Evolutionary conservation across 2,888 invertebrate genomes (phyloP).

Genomic region (Ecdyonurus torrentis): DNA sequence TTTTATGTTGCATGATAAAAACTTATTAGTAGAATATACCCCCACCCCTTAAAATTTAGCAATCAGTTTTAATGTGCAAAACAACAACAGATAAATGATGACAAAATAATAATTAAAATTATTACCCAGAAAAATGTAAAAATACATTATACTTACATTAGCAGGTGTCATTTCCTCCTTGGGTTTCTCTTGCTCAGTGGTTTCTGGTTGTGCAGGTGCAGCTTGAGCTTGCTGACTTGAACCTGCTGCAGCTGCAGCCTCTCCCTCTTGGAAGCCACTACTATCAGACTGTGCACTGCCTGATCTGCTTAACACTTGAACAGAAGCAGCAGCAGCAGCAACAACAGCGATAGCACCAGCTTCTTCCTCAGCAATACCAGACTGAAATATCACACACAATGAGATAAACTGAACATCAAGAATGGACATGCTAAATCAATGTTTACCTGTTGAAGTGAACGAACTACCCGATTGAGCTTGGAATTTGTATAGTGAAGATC

Average conservation of each 20-base stretch:
- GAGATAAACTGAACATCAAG: too few relatives aligned
- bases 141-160: background rate
- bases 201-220: background rate
- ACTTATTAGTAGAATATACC: too few relatives aligned
- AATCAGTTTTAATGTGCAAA: too few relatives aligned
- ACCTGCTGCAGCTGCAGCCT: background rate
- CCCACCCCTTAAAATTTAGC: too few relatives aligned
- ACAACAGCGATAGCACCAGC: too few relatives aligned
- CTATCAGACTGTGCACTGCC: slow-evolving; percentile 9
- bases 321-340: background rate
- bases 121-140: too few relatives aligned
- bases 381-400: too few relatives aligned
- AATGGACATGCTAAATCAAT: too few relatives aligned
- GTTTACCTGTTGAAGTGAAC: too few relatives aligned
- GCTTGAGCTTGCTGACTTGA: background rate
- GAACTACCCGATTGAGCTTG: too few relatives aligned
- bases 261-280: slow-evolving; percentile 8
- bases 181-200: background rate
- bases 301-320: background rate
- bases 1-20: too few relatives aligned
- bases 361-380: background rate
- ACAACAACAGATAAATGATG: background rate
- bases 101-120: background rate
- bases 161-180: background rate
- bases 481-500: too few relatives aligned